phyloP scores from a whole-genome alignment of 2,113 vertebrate genomes.

The Micromys minutus region DNA sequence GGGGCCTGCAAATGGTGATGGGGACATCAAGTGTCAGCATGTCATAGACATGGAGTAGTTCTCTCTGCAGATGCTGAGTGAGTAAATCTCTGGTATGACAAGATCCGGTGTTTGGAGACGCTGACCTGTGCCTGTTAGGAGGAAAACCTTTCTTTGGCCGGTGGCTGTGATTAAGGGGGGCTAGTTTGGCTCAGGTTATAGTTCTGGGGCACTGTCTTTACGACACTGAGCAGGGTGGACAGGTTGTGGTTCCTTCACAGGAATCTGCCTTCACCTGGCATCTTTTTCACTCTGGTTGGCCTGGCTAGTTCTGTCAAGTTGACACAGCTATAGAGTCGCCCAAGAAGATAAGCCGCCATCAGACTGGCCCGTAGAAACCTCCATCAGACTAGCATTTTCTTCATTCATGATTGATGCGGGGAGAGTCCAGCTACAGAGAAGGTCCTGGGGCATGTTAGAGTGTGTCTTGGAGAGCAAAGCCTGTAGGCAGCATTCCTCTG shows the following conservation, averaged over 20 bases:
- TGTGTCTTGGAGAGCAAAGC: too few species aligned
- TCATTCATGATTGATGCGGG: not conserved
- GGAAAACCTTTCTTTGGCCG: not conserved
- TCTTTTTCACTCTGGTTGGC: not conserved
- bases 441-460: too few species aligned
- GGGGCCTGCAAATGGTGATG: not conserved
- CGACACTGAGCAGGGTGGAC: too few species aligned
- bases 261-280: not conserved
- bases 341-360: too few species aligned
- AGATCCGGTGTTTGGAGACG: not conserved
- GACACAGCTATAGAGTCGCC: not conserved
- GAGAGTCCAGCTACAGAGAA: not conserved
- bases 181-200: not conserved
- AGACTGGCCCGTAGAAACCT: not conserved
- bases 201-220: fast-evolving
- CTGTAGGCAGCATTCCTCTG: not conserved
- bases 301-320: not conserved
- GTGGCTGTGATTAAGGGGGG: not conserved
- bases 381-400: not conserved
- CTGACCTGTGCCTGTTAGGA: not conserved
- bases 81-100: too few species aligned
- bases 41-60: not conserved
- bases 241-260: not conserved
- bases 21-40: not conserved
- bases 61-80: not conserved